phyloP scores from a whole-genome alignment of 2,888 invertebrate species.

The Alviniconcha strummeri region DNA sequence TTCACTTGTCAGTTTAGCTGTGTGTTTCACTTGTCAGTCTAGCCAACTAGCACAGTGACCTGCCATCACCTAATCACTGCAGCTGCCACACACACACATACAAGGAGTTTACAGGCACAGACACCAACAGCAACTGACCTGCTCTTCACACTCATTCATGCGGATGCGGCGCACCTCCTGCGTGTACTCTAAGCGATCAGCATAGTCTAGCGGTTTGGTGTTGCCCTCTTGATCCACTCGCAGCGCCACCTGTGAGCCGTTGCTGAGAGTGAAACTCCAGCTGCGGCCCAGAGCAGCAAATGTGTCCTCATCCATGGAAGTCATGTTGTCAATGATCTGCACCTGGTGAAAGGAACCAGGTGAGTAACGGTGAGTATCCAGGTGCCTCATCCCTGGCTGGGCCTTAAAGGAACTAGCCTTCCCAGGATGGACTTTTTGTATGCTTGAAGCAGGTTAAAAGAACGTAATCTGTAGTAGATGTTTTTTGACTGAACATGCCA shows the following conservation, averaged over 20 bases:
- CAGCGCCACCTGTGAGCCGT: slow-evolving; percentile 62
- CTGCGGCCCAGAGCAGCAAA: slow-evolving; percentile 56
- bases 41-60: no score
- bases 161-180: slow-evolving; percentile 61
- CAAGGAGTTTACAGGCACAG: not conserved
- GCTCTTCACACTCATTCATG: slow-evolving; percentile 68
- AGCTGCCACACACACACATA: no score
- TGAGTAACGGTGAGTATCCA: not conserved
- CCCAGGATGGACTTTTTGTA: no score
- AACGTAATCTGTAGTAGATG: no score
- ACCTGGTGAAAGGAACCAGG: slow-evolving; percentile 2
- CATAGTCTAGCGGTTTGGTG: slow-evolving; percentile 56
- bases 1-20: no score
- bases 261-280: slow-evolving; percentile 67
- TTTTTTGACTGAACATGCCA: no score
- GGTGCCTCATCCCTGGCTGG: not conserved
- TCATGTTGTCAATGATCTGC: slow-evolving; percentile 63
- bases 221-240: slow-evolving; percentile 62
- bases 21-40: no score
- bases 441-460: no score
- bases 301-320: slow-evolving; percentile 56
- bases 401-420: not conserved
- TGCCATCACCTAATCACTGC: no score
- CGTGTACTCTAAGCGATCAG: slow-evolving; percentile 66
- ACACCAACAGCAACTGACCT: slow-evolving; percentile 53